These are phyloP conservation scores for Arion vulgaris DNA, from an alignment of 1,140 invertebrate species.

Conservation along the genomic window DNA sequence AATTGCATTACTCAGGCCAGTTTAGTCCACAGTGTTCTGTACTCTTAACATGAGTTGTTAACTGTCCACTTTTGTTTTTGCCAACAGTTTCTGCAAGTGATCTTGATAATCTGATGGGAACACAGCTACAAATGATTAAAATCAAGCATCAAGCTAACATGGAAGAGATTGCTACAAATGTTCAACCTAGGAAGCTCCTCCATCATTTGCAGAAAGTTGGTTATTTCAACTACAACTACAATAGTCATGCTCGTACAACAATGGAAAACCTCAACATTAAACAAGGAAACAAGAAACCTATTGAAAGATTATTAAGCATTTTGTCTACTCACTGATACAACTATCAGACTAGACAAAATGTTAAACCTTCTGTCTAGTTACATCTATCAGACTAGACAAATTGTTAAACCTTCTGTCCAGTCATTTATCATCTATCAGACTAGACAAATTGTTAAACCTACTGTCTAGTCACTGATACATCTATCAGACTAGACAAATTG, in stretches of 20 bases:
- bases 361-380: too few species aligned
- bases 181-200: background rate
- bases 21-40: too few species aligned
- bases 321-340: background rate
- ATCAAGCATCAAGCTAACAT: background rate
- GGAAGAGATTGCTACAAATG: background rate
- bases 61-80: background rate
- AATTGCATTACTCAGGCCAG: too few species aligned
- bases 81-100: background rate
- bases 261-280: background rate
- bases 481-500: too few species aligned
- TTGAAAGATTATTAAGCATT: background rate
- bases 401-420: too few species aligned
- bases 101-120: background rate
- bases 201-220: background rate
- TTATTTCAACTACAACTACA: background rate
- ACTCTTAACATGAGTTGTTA: too few species aligned
- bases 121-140: background rate
- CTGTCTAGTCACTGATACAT: too few species aligned
- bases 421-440: too few species aligned
- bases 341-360: too few species aligned
- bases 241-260: background rate
- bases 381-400: too few species aligned
- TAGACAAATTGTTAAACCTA: too few species aligned
- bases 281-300: background rate